phyloP scores from a whole-genome alignment of 2,113 vertebrate genomes.

The Lepus americanus region DNA sequence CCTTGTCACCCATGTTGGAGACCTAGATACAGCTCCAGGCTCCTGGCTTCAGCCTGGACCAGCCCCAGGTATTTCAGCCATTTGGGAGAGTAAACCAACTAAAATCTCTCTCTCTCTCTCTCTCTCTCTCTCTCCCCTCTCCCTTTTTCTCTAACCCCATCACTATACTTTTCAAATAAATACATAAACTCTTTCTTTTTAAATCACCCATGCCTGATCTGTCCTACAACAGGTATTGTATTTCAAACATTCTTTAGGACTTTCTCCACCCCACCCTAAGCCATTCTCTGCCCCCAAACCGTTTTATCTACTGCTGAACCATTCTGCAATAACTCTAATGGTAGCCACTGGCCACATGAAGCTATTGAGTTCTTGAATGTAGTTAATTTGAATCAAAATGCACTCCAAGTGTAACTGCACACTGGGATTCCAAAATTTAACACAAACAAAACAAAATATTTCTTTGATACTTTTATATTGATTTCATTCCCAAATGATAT shows the following conservation, averaged over 20 bases:
- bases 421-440: background rate
- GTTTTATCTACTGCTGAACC: rapidly evolving
- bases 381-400: background rate
- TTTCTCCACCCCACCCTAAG: rapidly evolving
- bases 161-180: no score
- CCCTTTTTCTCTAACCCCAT: no score
- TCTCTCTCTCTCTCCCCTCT: no score
- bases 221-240: background rate
- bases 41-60: no score
- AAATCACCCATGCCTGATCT: background rate
- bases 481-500: slow-evolving; percentile 3
- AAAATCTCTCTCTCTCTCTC: no score
- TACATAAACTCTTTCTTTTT: no score
- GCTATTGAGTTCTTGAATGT: background rate
- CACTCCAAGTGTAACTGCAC: background rate
- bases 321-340: rapidly evolving
- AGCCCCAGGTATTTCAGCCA: no score
- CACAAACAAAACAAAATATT: background rate
- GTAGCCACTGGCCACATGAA: background rate
- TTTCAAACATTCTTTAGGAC: background rate
- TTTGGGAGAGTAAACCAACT: no score
- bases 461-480: background rate
- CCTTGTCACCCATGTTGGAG: no score
- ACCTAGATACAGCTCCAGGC: no score
- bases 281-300: background rate